phyloP scores from a whole-genome alignment of 64 coral and sea anemone species.

The Montipora capricornis region DNA sequence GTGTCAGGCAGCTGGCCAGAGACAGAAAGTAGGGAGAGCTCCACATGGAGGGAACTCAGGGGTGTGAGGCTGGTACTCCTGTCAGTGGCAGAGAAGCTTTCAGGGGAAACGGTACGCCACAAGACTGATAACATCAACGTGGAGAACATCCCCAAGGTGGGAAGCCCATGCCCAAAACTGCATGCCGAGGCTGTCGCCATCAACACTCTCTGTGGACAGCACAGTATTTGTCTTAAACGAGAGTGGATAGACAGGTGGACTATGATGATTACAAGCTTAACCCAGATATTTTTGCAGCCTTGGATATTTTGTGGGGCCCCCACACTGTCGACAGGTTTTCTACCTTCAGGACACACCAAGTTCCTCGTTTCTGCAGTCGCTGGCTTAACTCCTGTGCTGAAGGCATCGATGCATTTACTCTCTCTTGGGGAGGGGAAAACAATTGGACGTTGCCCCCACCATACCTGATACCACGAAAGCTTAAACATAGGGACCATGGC shows the following conservation, averaged over 20 bases:
- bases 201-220: not conserved
- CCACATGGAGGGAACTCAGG: not conserved
- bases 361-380: slow-evolving; percentile 23
- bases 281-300: not conserved
- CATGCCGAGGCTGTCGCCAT: too few species aligned
- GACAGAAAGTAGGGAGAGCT: not conserved
- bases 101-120: too few species aligned
- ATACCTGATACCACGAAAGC: slow-evolving; percentile 23
- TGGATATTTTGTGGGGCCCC: not conserved
- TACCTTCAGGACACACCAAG: slow-evolving; percentile 8
- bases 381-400: not conserved
- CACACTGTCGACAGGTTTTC: slow-evolving; percentile 38
- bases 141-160: too few species aligned
- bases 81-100: too few species aligned
- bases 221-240: not conserved
- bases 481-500: slow-evolving; percentile 21
- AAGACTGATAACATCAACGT: too few species aligned
- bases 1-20: slow-evolving; percentile 18
- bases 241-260: not conserved
- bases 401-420: slow-evolving; percentile 16
- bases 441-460: slow-evolving; percentile 61
- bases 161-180: too few species aligned
- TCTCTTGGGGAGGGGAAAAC: slow-evolving; percentile 44
- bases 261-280: slow-evolving; percentile 37
- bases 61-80: too few species aligned